These are phyloP conservation scores for Pseudococcus longispinus DNA, from an alignment of 2,888 invertebrate species.

Conservation along the genomic window DNA sequence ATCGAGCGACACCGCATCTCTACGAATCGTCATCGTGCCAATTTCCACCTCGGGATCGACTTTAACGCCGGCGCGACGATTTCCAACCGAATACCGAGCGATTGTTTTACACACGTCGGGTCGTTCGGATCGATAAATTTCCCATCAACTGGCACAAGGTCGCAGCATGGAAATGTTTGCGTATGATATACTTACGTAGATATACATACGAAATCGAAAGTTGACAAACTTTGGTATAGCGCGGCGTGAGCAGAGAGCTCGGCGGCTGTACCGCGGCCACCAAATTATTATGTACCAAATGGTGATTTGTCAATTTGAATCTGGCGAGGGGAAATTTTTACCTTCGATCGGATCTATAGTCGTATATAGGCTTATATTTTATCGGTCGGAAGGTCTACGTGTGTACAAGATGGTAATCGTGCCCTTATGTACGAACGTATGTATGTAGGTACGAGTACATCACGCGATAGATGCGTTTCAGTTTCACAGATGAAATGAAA, in stretches of 20 bases:
- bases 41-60: not conserved
- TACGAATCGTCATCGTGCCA: not conserved
- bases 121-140: constrained; percentile 27
- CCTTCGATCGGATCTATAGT: not conserved
- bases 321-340: not conserved
- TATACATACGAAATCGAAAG: not conserved
- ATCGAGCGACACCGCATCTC: not conserved
- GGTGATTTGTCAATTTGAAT: not conserved
- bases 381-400: not conserved
- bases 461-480: not conserved
- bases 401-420: not conserved
- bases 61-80: not conserved
- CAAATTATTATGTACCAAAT: not conserved
- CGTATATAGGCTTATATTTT: too few relatives aligned
- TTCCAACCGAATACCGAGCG: not conserved
- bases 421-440: not conserved
- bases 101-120: not conserved
- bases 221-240: not conserved
- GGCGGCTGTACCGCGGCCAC: too few relatives aligned
- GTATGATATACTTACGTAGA: not conserved
- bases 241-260: not conserved
- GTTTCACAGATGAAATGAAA: too few relatives aligned
- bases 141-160: constrained; percentile 25
- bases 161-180: not conserved
- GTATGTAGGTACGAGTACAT: not conserved